Evolutionary conservation across 2,888 invertebrate species (phyloP).

Genomic region (Caenorhabditis becei): DNA sequence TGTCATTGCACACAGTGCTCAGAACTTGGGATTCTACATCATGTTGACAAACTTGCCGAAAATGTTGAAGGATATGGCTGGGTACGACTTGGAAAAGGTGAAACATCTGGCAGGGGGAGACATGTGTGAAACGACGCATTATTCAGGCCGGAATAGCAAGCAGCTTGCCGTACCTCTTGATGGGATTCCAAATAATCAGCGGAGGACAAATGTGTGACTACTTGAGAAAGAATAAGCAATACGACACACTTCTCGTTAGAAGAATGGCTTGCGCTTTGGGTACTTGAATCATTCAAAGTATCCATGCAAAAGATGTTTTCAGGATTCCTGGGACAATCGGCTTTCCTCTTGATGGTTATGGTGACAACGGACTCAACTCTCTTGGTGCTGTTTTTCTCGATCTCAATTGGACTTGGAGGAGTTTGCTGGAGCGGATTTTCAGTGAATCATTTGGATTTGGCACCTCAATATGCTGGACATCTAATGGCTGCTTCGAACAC

Average conservation of each 20-base stretch:
- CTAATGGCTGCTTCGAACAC: slow-evolving; percentile 95
- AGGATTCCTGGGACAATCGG: slow-evolving; percentile 88
- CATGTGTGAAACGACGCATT: too few relatives aligned
- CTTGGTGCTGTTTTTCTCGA: slow-evolving; percentile 89
- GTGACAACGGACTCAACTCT: slow-evolving; percentile 86
- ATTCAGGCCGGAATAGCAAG: slow-evolving; percentile 89
- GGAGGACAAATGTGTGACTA: slow-evolving; percentile 91
- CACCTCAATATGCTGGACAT: slow-evolving; percentile 92
- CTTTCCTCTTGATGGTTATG: slow-evolving; percentile 91
- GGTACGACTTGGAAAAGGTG: slow-evolving; percentile 73
- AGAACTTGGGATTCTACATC: slow-evolving; percentile 84
- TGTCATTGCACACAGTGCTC: slow-evolving; percentile 82
- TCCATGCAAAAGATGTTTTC: slow-evolving; percentile 22
- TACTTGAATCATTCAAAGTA: slow-evolving; percentile 82
- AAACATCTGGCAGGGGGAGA: neutral
- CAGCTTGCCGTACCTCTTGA: slow-evolving; percentile 91
- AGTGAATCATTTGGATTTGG: slow-evolving; percentile 90
- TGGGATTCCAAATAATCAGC: slow-evolving; percentile 89
- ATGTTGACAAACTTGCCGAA: slow-evolving; percentile 83
- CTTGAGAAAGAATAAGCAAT: slow-evolving; percentile 83
- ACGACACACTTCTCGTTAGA: slow-evolving; percentile 86
- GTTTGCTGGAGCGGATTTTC: slow-evolving; percentile 93
- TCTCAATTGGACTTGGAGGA: slow-evolving; percentile 92
- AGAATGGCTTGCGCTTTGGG: slow-evolving; percentile 88
- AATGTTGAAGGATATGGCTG: slow-evolving; percentile 82